Conservation (phyloP, 1,140 invertebrate genomes). For the Drosophila mojavensis region DNA sequence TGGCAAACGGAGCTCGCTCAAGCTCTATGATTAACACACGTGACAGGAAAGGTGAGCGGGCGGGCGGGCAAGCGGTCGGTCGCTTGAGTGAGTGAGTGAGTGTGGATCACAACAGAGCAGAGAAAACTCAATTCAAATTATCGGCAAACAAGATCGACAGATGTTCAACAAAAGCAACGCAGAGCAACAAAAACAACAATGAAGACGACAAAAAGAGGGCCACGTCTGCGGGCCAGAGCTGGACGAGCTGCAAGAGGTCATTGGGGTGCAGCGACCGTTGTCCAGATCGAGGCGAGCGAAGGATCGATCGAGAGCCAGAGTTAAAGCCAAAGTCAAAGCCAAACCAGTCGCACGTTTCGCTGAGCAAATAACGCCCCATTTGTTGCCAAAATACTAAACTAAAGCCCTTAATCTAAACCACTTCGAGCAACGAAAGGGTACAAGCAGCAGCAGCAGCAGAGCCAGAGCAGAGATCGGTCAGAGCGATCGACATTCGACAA, state of each 20-base stretch:
- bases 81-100: too few relatives aligned
- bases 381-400: slow-evolving; percentile 58
- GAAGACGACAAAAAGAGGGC: slow-evolving; percentile 10
- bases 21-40: slow-evolving; percentile 63
- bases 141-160: slow-evolving; percentile 80
- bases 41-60: slow-evolving; percentile 34
- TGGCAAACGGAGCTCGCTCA: slow-evolving; percentile 4
- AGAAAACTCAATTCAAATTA: slow-evolving; percentile 83
- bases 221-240: slow-evolving; percentile 9
- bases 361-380: slow-evolving; percentile 80
- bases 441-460: background rate
- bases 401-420: slow-evolving; percentile 82
- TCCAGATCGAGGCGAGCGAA: slow-evolving; percentile 53
- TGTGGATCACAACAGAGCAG: slow-evolving; percentile 47
- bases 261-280: slow-evolving; percentile 71
- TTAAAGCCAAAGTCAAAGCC: slow-evolving; percentile 37
- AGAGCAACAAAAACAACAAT: slow-evolving; percentile 40
- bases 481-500: slow-evolving; percentile 67
- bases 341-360: slow-evolving; percentile 78
- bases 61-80: too few relatives aligned
- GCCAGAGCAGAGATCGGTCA: slow-evolving; percentile 42
- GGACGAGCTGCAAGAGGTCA: slow-evolving; percentile 54
- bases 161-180: slow-evolving; percentile 64
- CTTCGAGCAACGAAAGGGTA: slow-evolving; percentile 65
- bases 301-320: slow-evolving; percentile 24